Conservation (phyloP, 2,797 vertebrate genomes). For the Luscinia megarhynchos region DNA sequence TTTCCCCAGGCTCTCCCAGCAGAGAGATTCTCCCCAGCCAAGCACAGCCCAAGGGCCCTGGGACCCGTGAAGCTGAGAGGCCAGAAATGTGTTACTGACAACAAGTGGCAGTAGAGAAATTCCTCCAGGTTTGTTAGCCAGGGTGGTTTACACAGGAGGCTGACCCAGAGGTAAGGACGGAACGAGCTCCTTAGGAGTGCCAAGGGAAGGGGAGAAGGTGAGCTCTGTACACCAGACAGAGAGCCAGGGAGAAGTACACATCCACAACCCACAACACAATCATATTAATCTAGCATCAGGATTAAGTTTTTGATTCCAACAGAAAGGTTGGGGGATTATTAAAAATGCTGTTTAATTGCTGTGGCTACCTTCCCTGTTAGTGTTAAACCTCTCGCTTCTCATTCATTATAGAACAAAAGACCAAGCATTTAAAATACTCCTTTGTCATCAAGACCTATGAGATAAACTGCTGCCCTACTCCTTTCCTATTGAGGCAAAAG, state of each 20-base stretch:
- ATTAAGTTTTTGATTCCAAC: background rate
- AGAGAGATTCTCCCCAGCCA: background rate
- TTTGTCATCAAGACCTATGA: background rate
- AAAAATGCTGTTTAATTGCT: constrained; percentile 48
- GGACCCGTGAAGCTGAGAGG: background rate
- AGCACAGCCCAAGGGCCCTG: rapidly evolving
- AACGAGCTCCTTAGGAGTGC: background rate
- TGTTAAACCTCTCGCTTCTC: constrained; percentile 7
- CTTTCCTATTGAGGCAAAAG: background rate
- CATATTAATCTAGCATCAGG: background rate
- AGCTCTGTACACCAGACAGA: background rate
- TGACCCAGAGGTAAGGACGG: background rate
- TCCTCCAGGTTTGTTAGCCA: background rate
- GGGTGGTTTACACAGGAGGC: background rate
- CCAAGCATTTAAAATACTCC: constrained; percentile 5
- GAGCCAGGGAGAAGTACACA: background rate
- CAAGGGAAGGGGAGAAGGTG: background rate
- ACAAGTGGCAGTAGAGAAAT: background rate
- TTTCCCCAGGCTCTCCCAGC: background rate
- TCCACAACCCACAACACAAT: background rate
- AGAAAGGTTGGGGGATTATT: constrained; percentile 31
- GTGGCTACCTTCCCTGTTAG: background rate
- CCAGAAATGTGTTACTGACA: background rate
- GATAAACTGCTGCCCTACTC: constrained; percentile 5
- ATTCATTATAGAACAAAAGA: constrained; percentile 47